A percentile compares a stretch with the other conserved stretches of the same genome.
Evolutionary conservation across 37 sponge, comb jelly and placozoan species (phyloP).

Genomic region (Halisarca cf. caerulea): DNA sequence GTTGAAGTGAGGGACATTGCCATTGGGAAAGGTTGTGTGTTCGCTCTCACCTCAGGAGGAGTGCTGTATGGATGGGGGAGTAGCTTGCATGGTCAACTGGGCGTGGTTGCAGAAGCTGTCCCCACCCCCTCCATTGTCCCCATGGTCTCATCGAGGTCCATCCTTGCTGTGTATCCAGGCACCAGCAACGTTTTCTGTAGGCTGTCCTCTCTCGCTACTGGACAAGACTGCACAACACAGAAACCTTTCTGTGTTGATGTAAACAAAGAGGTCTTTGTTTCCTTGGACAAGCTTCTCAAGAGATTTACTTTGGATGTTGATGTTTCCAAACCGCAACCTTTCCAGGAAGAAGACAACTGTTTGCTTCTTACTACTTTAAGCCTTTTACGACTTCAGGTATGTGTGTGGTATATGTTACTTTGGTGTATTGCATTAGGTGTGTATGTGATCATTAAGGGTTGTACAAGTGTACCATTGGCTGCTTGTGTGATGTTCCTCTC

Average conservation of each 20-base stretch:
- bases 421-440: conserved; percentile 17
- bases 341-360: conserved; percentile 80
- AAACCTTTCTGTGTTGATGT: conserved; percentile 87
- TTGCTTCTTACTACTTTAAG: conserved; percentile 79
- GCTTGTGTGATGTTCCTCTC: too few species aligned
- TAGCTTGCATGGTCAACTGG: conserved; percentile 62
- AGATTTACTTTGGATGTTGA: conserved; percentile 63
- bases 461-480: too few species aligned
- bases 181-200: background rate
- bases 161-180: background rate
- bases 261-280: conserved; percentile 52
- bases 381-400: conserved; percentile 79
- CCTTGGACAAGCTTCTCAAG: conserved; percentile 69
- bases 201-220: background rate
- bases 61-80: conserved; percentile 86
- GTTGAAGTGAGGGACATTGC: conserved; percentile 49
- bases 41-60: conserved; percentile 61
- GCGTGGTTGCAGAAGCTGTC: conserved; percentile 34
- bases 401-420: conserved; percentile 9
- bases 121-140: conserved; percentile 48
- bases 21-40: conserved; percentile 67
- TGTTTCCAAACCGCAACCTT: conserved; percentile 35
- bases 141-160: background rate
- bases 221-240: background rate
- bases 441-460: too few species aligned